Conservation (phyloP, 2,888 invertebrate genomes). For the Cheilosia soror region DNA sequence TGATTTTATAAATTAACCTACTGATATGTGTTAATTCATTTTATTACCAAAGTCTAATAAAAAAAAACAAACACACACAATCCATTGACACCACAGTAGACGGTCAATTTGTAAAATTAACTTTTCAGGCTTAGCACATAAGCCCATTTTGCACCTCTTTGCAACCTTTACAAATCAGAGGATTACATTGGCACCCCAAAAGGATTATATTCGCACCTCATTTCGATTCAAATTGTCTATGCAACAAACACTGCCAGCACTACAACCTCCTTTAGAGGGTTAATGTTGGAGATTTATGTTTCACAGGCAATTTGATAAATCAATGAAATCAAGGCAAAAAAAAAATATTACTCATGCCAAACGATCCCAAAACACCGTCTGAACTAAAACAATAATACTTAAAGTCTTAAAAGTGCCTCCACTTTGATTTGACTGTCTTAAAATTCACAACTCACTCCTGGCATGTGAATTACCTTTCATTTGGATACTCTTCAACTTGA, state of each 20-base stretch:
- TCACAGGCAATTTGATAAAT: slow-evolving; percentile 26
- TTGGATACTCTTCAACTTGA: slow-evolving; percentile 19
- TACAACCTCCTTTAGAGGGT: slow-evolving; percentile 12
- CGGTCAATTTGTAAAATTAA: slow-evolving; percentile 7
- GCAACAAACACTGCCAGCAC: background rate
- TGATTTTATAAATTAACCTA: too few species aligned
- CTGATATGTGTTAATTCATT: too few species aligned
- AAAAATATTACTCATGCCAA: background rate
- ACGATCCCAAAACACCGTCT: slow-evolving; percentile 15
- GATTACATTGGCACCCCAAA: slow-evolving; percentile 4
- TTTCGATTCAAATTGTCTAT: background rate
- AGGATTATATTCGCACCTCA: slow-evolving; percentile 6
- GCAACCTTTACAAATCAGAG: slow-evolving; percentile 4
- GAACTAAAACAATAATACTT: slow-evolving; percentile 20
- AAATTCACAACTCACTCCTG: background rate
- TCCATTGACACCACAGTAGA: background rate
- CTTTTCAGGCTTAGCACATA: background rate
- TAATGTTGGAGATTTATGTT: slow-evolving; percentile 25
- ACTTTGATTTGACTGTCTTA: background rate
- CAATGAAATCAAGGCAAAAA: background rate
- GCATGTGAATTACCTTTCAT: background rate
- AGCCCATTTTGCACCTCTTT: background rate
- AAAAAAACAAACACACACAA: too few species aligned
- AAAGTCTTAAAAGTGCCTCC: background rate
- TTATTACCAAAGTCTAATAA: too few species aligned